Percentiles rank a stretch among this genome's conserved stretches.
These are phyloP conservation scores for Helogale parvula DNA, from an alignment of 2,113 vertebrate genomes.

Conservation along the genomic window DNA sequence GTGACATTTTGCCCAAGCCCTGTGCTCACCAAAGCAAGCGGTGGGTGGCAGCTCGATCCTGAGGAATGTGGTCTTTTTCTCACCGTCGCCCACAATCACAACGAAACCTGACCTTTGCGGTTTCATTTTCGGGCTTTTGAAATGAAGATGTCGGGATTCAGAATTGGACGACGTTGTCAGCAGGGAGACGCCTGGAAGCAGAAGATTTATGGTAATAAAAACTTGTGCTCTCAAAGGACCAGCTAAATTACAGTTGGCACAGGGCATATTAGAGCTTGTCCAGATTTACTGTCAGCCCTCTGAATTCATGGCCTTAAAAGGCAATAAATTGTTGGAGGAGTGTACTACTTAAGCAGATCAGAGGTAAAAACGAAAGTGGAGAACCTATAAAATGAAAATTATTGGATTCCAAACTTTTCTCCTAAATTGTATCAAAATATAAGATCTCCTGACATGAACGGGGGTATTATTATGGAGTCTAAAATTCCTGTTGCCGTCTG, in stretches of 20 bases:
- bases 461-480: background rate
- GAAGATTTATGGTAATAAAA: conserved; percentile 79
- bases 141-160: conserved; percentile 78
- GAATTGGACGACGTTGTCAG: conserved; percentile 77
- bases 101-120: conserved; percentile 75
- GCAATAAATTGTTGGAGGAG: conserved; percentile 66
- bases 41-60: background rate
- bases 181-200: conserved; percentile 65
- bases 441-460: background rate
- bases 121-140: conserved; percentile 74
- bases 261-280: conserved; percentile 77
- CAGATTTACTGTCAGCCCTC: conserved; percentile 69
- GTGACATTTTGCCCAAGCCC: conserved; percentile 71
- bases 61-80: conserved; percentile 16
- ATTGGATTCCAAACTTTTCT: conserved; percentile 59
- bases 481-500: background rate
- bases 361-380: conserved; percentile 58
- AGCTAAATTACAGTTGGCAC: conserved; percentile 79
- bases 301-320: conserved; percentile 73
- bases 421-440: conserved; percentile 30
- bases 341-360: conserved; percentile 55
- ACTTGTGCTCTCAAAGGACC: conserved; percentile 68
- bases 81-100: conserved; percentile 62
- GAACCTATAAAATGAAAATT: conserved; percentile 56
- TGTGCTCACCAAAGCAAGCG: conserved; percentile 38